Conservation (phyloP, 2,113 vertebrate genomes). For the Saguinus imperator region DNA sequence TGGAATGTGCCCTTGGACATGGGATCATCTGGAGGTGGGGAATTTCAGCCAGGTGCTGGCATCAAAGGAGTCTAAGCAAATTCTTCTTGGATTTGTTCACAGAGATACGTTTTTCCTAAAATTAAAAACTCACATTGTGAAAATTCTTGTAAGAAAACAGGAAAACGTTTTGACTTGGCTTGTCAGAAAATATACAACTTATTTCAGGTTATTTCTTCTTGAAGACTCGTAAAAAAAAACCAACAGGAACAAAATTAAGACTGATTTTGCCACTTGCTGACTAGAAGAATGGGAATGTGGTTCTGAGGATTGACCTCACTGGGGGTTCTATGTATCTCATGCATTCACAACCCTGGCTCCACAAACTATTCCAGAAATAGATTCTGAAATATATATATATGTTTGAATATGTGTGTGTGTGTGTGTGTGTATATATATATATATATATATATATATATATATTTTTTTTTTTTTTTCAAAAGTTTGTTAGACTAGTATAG, state of each 20-base stretch:
- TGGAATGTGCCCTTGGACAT: neutral
- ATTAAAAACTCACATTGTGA: slow-evolving; percentile 60
- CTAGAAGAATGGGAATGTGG: neutral
- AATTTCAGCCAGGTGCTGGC: slow-evolving; percentile 16
- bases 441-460: neutral
- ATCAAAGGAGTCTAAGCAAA: neutral
- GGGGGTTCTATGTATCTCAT: neutral
- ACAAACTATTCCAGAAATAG: neutral
- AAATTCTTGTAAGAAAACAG: slow-evolving; percentile 57
- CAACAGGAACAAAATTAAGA: slow-evolving; percentile 54
- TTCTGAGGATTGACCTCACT: neutral
- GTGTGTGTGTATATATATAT: neutral
- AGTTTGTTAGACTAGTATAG: neutral
- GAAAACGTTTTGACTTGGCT: slow-evolving; percentile 75
- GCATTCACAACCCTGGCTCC: neutral
- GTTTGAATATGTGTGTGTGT: neutral
- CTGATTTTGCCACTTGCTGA: slow-evolving; percentile 52
- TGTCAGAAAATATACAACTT: slow-evolving; percentile 73
- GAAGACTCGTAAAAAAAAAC: slow-evolving; percentile 48
- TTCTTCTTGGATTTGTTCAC: slow-evolving; percentile 17
- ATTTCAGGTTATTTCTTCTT: slow-evolving; percentile 70
- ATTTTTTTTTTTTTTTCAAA: neutral
- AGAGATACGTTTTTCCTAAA: slow-evolving; percentile 45
- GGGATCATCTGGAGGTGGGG: neutral
- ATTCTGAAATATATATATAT: neutral